Conservation (phyloP, 2,113 vertebrate species). For the Vidua macroura region DNA sequence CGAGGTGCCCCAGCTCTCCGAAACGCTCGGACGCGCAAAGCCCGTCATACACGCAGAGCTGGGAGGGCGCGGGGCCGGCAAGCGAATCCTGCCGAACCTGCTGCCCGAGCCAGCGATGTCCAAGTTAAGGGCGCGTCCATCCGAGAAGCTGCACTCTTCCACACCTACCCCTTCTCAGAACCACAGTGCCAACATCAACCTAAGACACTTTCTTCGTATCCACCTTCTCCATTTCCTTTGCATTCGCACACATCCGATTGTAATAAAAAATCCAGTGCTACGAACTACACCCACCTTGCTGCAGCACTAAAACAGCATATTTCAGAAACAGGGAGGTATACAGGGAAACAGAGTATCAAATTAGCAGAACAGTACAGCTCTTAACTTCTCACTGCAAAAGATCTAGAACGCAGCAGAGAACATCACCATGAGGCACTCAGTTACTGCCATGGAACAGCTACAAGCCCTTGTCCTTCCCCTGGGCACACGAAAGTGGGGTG, state of each 20-base stretch:
- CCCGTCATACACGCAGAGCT: background rate
- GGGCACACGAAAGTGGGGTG: background rate
- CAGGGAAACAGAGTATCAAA: background rate
- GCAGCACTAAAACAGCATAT: fast-evolving
- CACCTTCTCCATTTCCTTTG: background rate
- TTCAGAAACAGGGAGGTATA: background rate
- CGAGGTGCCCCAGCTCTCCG: background rate
- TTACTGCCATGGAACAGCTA: background rate
- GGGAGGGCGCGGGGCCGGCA: fast-evolving
- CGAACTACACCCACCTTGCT: background rate
- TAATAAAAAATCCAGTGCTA: background rate
- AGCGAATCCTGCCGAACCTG: background rate
- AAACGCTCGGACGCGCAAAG: fast-evolving
- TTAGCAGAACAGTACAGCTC: background rate
- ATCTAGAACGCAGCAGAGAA: background rate
- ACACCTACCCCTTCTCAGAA: background rate
- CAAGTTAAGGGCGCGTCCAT: background rate
- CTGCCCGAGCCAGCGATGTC: background rate
- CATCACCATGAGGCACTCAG: background rate
- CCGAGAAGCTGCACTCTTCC: background rate
- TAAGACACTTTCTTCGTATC: background rate
- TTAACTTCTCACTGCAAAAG: background rate
- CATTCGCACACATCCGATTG: fast-evolving
- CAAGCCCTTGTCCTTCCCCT: background rate
- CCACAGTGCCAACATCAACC: background rate